Percentiles rank a stretch among this genome's conserved stretches.
Evolutionary conservation across 2,797 vertebrate species (phyloP).

Genomic region (Dromococcyx pavoninus): DNA sequence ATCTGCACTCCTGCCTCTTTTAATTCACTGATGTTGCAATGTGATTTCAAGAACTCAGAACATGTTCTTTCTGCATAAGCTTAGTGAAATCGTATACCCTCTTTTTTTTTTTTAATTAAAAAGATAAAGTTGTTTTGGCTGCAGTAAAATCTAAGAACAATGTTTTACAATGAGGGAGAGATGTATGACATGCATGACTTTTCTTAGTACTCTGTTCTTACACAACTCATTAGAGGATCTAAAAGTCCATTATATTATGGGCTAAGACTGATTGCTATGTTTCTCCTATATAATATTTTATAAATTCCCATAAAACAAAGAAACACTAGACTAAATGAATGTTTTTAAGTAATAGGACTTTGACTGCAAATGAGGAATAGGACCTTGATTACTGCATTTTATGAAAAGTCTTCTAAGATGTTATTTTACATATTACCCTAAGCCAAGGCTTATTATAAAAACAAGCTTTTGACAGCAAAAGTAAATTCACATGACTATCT

Average conservation of each 20-base stretch:
- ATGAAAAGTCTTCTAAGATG: background rate
- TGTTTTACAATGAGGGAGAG: slow-evolving; percentile 61
- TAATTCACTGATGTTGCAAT: background rate
- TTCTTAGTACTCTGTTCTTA: background rate
- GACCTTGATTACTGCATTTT: background rate
- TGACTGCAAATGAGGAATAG: background rate
- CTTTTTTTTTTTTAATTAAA: slow-evolving; percentile 12
- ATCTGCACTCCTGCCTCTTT: background rate
- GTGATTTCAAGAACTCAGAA: background rate
- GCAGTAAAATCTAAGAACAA: slow-evolving; percentile 38
- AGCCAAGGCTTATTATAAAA: slow-evolving; percentile 46
- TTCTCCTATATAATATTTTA: slow-evolving; percentile 54
- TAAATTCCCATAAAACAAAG: slow-evolving; percentile 48
- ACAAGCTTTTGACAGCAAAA: slow-evolving; percentile 41
- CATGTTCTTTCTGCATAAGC: background rate
- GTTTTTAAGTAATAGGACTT: slow-evolving; percentile 3
- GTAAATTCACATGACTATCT: slow-evolving; percentile 46
- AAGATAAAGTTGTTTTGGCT: slow-evolving; percentile 48
- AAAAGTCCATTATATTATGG: slow-evolving; percentile 25
- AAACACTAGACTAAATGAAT: slow-evolving; percentile 29
- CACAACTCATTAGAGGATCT: slow-evolving; percentile 35
- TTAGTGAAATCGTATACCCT: background rate
- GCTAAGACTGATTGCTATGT: background rate
- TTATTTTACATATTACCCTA: slow-evolving; percentile 1
- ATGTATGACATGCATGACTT: slow-evolving; percentile 54